Conservation (phyloP, 1,140 invertebrate genomes). For the Hycleus phaleratus region DNA sequence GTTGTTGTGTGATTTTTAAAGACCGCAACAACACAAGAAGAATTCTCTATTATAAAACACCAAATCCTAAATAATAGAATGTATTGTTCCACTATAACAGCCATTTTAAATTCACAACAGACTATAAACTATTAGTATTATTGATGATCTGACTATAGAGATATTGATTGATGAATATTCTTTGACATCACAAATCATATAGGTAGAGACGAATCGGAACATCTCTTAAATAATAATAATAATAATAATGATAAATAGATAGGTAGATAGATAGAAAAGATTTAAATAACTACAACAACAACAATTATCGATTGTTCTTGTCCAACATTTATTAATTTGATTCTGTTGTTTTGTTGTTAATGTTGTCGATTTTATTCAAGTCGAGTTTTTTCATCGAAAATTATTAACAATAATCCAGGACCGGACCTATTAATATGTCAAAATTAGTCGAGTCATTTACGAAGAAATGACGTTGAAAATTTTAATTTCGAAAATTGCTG, state of each 20-base stretch:
- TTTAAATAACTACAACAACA: too few species aligned
- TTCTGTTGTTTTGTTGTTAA: background rate
- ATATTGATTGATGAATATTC: conserved; percentile 22
- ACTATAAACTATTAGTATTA: conserved; percentile 21
- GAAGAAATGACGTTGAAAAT: background rate
- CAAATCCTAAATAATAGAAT: conserved; percentile 18
- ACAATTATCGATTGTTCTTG: background rate
- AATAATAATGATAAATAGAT: too few species aligned
- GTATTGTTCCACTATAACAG: conserved; percentile 15
- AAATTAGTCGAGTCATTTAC: background rate
- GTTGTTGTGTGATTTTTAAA: background rate
- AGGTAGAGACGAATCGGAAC: too few species aligned
- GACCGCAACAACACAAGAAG: background rate
- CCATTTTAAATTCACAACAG: conserved; percentile 16
- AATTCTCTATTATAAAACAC: conserved; percentile 13
- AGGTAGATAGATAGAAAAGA: too few species aligned
- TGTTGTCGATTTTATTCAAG: background rate
- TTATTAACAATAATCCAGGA: background rate
- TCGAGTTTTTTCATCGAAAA: background rate
- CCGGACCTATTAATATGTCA: background rate
- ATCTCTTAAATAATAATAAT: too few species aligned
- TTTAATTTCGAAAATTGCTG: conserved; percentile 7
- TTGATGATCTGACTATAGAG: conserved; percentile 20
- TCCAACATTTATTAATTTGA: conserved; percentile 1
- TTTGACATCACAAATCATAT: conserved; percentile 6